Conservation (phyloP, 2,888 invertebrate species). For the Acleris holmiana region DNA sequence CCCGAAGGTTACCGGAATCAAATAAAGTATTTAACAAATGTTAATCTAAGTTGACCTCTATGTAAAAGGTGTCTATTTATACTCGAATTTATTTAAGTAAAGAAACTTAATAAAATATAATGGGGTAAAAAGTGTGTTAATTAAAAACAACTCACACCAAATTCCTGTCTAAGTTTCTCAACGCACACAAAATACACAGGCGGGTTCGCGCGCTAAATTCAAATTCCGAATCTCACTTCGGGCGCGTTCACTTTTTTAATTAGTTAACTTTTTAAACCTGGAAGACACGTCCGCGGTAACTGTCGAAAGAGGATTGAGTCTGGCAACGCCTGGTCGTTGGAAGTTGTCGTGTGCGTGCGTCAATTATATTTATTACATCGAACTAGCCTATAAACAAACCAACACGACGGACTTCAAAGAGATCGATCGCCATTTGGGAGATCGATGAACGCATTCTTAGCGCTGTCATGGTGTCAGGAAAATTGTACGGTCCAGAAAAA, state of each 20-base stretch:
- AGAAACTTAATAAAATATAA: background rate
- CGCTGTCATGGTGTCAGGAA: slow-evolving; percentile 36
- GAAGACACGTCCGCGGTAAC: slow-evolving; percentile 71
- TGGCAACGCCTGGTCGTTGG: slow-evolving; percentile 66
- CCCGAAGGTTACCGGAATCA: no score
- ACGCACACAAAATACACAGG: slow-evolving; percentile 55
- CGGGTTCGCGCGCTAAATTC: slow-evolving; percentile 59
- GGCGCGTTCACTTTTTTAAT: slow-evolving; percentile 45
- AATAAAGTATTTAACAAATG: no score
- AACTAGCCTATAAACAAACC: slow-evolving; percentile 73
- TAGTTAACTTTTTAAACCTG: slow-evolving; percentile 41
- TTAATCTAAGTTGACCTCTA: no score
- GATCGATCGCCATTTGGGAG: slow-evolving; percentile 73
- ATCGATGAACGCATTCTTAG: slow-evolving; percentile 55
- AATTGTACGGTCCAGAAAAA: slow-evolving; percentile 6
- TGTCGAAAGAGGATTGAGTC: slow-evolving; percentile 78
- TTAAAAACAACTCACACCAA: slow-evolving; percentile 60
- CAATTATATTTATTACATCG: slow-evolving; percentile 82
- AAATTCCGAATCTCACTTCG: slow-evolving; percentile 54
- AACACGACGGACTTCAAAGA: slow-evolving; percentile 78
- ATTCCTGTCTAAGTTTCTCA: slow-evolving; percentile 52
- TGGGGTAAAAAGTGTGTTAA: background rate
- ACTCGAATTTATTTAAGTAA: background rate
- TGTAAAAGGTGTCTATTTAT: no score
- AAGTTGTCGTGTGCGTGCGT: slow-evolving; percentile 72